Evolutionary conservation across 2,888 invertebrate species (phyloP), one percentile per base, ranked within the genome.

Genomic region (Erebia ligea): DNA sequence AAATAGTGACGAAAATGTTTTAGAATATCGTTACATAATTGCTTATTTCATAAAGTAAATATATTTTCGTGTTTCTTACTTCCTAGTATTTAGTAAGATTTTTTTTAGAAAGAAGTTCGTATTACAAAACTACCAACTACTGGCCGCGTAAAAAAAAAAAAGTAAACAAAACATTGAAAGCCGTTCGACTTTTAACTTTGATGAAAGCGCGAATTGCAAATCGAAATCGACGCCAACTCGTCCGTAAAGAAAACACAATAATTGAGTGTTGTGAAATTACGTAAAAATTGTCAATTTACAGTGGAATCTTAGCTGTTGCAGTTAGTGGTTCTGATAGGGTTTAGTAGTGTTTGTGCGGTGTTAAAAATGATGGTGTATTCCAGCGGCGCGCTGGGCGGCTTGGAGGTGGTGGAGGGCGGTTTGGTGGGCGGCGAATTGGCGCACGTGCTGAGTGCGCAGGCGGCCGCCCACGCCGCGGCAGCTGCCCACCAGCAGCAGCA

Each of bases 361-460:
- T 84, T 85, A 81, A 91, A 34, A 80, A 88, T 92, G 92, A 92
- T 92, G 70, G 83, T 93, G 77, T 93, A 92, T 92, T 92, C 92
- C 86, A 92, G 95, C 83, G 95, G 95, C 80, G 94, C 94, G 82
- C 93, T 95, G 85, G 86, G 90, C 87, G 90, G 92, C 73, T 89
- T 92, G 80, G 92, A 92, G 76, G 91, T 93, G 79, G 82, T 93
- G 77, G 93, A 88, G 81, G 84, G 92, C 73, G 86, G 92, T 65
- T 76, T 91, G 82, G 88, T 90, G 65, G 89, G 92, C 69, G 89
- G 89, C 21, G 91, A 92, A 78, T 81, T 92, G 81, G 89, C 92
- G 8, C 91, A 91, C 74, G 91, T 92, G 69, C 78, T 93, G 77
- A 90, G 85, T 80, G 90, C 91, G 77, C 94, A 88, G 84, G 94